Evolutionary conservation across 1,140 invertebrate genomes (phyloP).

Genomic region (Euborellia annulipes): DNA sequence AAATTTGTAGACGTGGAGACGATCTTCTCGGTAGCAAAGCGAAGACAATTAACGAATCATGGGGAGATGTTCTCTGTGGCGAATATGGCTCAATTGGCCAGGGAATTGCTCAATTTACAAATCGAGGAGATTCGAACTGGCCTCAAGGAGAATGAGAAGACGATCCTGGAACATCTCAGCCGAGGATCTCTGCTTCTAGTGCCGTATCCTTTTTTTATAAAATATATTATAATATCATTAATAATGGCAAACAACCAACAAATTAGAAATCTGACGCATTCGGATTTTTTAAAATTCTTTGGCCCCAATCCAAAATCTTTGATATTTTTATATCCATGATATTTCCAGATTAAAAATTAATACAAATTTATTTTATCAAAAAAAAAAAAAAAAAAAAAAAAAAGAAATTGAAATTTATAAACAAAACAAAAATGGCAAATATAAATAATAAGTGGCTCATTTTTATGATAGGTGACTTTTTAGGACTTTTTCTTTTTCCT

Average conservation of each 20-base stretch:
- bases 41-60: constrained; percentile 48
- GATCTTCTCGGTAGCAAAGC: constrained; percentile 41
- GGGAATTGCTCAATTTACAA: constrained; percentile 30
- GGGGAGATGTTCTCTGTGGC: constrained; percentile 76
- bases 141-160: constrained; percentile 26
- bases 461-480: too few species aligned
- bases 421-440: too few species aligned
- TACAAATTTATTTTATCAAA: too few species aligned
- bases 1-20: constrained; percentile 34
- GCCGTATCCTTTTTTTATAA: constrained; percentile 38
- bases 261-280: background rate
- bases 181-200: constrained; percentile 36
- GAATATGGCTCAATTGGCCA: constrained; percentile 43
- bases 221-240: background rate
- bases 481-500: too few species aligned
- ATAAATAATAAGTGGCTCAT: too few species aligned
- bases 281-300: too few species aligned
- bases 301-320: background rate
- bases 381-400: too few species aligned
- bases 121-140: constrained; percentile 30
- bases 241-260: background rate
- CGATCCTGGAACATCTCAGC: constrained; percentile 33
- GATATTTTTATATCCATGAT: background rate
- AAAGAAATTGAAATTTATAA: too few species aligned
- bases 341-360: background rate